Percentiles rank a stretch among this genome's conserved stretches.
phyloP scores from a whole-genome alignment of 2,113 vertebrate genomes.

The Leiothrix lutea region DNA sequence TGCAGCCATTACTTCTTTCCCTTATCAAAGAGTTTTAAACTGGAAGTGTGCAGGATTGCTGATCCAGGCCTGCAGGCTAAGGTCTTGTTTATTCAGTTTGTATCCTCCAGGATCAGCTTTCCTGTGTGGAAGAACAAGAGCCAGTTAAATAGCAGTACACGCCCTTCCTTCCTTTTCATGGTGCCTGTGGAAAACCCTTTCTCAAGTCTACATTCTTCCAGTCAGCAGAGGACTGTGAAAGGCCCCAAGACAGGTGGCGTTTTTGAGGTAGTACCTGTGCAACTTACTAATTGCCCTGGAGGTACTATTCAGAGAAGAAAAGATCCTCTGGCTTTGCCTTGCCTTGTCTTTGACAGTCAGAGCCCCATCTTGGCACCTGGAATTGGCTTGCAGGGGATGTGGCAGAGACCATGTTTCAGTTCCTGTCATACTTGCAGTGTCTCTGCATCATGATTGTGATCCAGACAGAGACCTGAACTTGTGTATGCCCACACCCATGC shows the following conservation, averaged over 20 bases:
- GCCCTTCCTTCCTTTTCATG: neutral
- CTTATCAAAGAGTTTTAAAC: neutral
- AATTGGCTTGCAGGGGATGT: neutral
- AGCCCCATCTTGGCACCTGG: accelerated
- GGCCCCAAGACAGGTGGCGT: neutral
- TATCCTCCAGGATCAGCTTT: neutral
- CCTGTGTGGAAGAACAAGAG: neutral
- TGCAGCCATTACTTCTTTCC: neutral
- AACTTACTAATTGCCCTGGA: neutral
- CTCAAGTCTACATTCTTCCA: neutral
- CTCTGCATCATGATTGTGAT: neutral
- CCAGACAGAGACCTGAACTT: neutral
- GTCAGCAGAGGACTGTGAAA: neutral
- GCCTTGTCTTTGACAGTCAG: neutral
- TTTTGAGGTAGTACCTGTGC: neutral
- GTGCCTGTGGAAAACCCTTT: neutral
- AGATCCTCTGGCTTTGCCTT: neutral
- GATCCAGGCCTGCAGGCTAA: neutral
- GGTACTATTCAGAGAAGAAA: neutral
- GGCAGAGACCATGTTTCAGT: neutral
- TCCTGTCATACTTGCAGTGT: neutral
- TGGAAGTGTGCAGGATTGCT: neutral
- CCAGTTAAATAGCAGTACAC: neutral
- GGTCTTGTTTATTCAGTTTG: neutral
- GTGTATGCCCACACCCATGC: neutral